These are phyloP conservation scores for Drosophila peninsularis DNA, from an alignment of 2,888 invertebrate genomes.

Conservation along the genomic window DNA sequence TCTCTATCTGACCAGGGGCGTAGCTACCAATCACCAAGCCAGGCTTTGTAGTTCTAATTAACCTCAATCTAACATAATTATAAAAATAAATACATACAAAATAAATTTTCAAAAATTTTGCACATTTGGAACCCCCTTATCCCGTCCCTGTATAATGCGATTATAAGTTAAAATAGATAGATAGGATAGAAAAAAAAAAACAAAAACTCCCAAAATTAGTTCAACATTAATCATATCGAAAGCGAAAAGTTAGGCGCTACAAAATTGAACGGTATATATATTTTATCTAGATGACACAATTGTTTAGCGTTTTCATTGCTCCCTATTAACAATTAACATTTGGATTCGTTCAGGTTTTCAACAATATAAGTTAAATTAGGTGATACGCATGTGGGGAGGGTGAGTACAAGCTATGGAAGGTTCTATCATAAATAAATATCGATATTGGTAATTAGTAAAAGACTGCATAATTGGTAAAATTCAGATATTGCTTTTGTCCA, in stretches of 20 bases:
- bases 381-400: constrained; percentile 8
- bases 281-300: constrained; percentile 59
- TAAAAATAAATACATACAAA: neutral
- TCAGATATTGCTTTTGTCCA: constrained; percentile 3
- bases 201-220: constrained; percentile 15
- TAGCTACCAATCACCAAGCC: constrained; percentile 14
- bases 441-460: constrained; percentile 26
- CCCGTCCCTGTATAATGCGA: constrained; percentile 16
- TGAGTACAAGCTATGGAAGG: constrained; percentile 18
- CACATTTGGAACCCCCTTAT: neutral
- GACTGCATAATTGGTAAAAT: neutral
- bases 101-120: neutral
- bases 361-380: constrained; percentile 18
- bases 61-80: neutral
- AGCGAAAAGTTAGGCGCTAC: constrained; percentile 48
- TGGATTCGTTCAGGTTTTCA: constrained; percentile 11
- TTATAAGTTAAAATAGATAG: constrained; percentile 12
- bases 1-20: constrained; percentile 59
- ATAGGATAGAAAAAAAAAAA: neutral
- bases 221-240: constrained; percentile 48
- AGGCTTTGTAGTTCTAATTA: constrained; percentile 5
- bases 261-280: constrained; percentile 36
- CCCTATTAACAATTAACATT: constrained; percentile 40
- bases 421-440: constrained; percentile 48
- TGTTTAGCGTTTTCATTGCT: constrained; percentile 43